phyloP scores from a whole-genome alignment of 37 sponge, comb jelly and placozoan species.

The Chondrosia reniformis region DNA sequence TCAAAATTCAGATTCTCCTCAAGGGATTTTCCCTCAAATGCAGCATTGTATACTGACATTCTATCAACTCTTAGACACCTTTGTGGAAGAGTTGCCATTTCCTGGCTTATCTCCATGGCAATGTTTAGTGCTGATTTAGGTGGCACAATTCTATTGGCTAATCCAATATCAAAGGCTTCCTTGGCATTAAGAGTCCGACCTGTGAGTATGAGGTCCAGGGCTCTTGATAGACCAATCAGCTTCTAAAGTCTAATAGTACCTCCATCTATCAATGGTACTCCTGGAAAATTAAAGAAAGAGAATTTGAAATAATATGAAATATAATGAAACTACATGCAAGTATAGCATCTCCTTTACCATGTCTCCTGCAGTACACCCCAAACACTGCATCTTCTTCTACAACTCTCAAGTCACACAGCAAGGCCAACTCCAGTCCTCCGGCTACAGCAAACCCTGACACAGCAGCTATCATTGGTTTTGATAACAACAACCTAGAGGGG shows the following conservation, averaged over 20 bases:
- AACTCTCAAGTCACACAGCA: constrained; percentile 68
- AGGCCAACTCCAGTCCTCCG: constrained; percentile 70
- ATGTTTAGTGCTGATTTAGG: constrained; percentile 31
- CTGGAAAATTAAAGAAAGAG: constrained; percentile 7
- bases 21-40: not conserved
- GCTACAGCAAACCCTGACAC: constrained; percentile 75
- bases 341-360: constrained; percentile 28
- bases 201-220: constrained; percentile 71
- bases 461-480: constrained; percentile 66
- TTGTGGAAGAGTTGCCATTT: constrained; percentile 57
- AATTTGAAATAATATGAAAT: not conserved
- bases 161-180: constrained; percentile 51
- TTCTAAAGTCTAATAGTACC: constrained; percentile 63
- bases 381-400: constrained; percentile 53
- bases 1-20: constrained; percentile 21
- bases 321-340: not conserved
- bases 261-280: constrained; percentile 75
- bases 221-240: constrained; percentile 69
- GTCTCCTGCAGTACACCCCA: constrained; percentile 69
- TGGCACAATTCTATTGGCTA: constrained; percentile 57
- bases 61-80: constrained; percentile 47
- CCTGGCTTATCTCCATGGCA: constrained; percentile 47
- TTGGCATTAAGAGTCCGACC: constrained; percentile 56
- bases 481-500: constrained; percentile 34
- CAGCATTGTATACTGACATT: constrained; percentile 30